Evolutionary conservation across 53 echinoderm and acorn worm genomes (phyloP).

Genomic region (Antedon mediterranea): DNA sequence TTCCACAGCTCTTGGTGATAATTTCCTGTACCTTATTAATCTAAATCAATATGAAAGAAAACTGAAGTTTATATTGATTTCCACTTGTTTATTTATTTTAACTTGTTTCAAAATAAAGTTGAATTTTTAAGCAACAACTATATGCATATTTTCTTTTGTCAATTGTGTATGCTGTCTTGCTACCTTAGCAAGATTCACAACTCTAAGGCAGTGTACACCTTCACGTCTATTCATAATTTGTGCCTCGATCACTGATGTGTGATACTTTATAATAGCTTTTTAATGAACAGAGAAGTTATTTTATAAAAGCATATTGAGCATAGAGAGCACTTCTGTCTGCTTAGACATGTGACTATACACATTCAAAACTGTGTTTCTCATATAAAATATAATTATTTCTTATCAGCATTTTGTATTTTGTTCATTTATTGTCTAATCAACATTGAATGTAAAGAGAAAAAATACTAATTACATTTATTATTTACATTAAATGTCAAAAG

Average conservation of each 20-base stretch:
- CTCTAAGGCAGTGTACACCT: neutral
- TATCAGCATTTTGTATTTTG: too few relatives aligned
- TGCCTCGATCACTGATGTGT: neutral
- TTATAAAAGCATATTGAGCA: neutral
- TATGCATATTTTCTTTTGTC: neutral
- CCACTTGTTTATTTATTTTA: neutral
- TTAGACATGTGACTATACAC: neutral
- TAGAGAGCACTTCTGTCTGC: neutral
- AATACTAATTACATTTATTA: too few relatives aligned
- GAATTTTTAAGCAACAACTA: neutral
- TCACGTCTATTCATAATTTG: neutral
- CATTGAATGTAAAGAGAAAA: too few relatives aligned
- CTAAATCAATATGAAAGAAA: neutral
- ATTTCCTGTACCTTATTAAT: neutral
- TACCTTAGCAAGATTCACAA: neutral
- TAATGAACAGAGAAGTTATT: neutral
- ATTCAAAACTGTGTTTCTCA: neutral
- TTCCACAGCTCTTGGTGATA: neutral
- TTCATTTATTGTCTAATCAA: too few relatives aligned
- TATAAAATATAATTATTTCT: too few relatives aligned
- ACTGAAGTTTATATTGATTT: neutral
- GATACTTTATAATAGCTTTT: neutral
- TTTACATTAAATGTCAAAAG: too few relatives aligned
- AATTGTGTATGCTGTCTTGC: neutral
- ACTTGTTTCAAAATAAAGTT: neutral